Evolutionary conservation across 2,888 invertebrate genomes (phyloP).

Genomic region (Bruchidius siliquastri): DNA sequence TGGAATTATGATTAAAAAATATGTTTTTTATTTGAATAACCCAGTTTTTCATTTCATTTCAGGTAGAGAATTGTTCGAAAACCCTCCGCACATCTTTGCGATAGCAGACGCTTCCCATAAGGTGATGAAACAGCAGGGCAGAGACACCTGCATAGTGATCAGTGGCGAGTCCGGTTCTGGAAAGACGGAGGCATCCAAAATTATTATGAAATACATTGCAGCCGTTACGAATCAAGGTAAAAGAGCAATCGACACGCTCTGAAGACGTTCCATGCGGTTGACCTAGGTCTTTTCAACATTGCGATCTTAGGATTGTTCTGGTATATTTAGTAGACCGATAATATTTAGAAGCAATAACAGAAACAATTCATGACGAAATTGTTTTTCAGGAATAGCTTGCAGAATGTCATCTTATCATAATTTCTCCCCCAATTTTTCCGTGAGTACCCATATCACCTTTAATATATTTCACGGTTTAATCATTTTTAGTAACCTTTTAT

Average conservation of each 20-base stretch:
- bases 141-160: constrained; percentile 96
- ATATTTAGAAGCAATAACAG: too few relatives aligned
- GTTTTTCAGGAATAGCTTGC: too few relatives aligned
- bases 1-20: too few relatives aligned
- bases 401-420: too few relatives aligned
- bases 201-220: constrained; percentile 97
- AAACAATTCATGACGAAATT: too few relatives aligned
- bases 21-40: too few relatives aligned
- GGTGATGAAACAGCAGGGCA: constrained; percentile 83
- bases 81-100: constrained; percentile 96
- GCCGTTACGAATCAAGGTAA: constrained; percentile 83
- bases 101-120: constrained; percentile 95
- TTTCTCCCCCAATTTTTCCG: too few relatives aligned
- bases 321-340: not conserved
- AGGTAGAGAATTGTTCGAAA: constrained; percentile 93
- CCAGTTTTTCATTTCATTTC: constrained; percentile 30
- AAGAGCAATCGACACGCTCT: not conserved
- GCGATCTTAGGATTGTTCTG: not conserved
- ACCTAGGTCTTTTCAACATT: not conserved
- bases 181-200: constrained; percentile 98
- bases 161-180: constrained; percentile 97
- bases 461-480: too few relatives aligned
- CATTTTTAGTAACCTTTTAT: too few relatives aligned
- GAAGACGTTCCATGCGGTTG: not conserved
- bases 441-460: too few relatives aligned